Evolutionary conservation across 2,113 vertebrate genomes (phyloP), one percentile per base, ranked within the genome.

Genomic region (Scatophagus argus): DNA sequence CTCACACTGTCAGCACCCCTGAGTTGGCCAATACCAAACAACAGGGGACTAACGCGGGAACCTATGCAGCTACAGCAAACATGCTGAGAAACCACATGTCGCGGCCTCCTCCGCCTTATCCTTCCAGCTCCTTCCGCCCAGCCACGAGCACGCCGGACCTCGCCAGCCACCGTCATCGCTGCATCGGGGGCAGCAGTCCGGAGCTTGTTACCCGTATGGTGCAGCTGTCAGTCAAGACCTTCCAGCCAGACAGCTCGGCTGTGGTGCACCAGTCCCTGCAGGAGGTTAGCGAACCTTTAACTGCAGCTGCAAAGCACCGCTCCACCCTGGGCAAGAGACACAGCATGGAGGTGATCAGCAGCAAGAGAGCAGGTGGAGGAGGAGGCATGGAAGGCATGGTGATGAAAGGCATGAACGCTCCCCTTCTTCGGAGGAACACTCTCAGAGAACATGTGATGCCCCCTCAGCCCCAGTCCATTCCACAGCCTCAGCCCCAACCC

Each of bases 81-180:
- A 93, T 97, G 94, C 74, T 98, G 72, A 95, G 95, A 44, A 97
- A 96, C 92, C 96, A 96, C 84, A 94, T 96, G 84, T 96, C 95
- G 17, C 91, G 96, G 6, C 98, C 97, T 0, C 98, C 97, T 0
- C 98, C 98, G 1, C 97, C 97, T 0, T 99, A 98, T 80, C 96
- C 97, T 0, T 95, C 89, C 31, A 87, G 77, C 82, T 77, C 95
- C 13, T 97, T 98, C 0, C 97, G 98, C 1, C 98, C 98, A 0
- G 98, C 98, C 86, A 98, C 97, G 43, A 99, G 98, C 93, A 99
- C 98, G 0, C 98, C 98, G 0, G 97, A 99, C 92, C 94, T 99
- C 16, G 97, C 96, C 38, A 98, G 97, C 91, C 97, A 98, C 87
- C 96, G 97, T 23, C 97, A 97, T 83, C 96, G 93, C 73, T 96